These are phyloP conservation scores for Lucilia cuprina DNA, from an alignment of 1,140 invertebrate genomes.

Conservation along the genomic window DNA sequence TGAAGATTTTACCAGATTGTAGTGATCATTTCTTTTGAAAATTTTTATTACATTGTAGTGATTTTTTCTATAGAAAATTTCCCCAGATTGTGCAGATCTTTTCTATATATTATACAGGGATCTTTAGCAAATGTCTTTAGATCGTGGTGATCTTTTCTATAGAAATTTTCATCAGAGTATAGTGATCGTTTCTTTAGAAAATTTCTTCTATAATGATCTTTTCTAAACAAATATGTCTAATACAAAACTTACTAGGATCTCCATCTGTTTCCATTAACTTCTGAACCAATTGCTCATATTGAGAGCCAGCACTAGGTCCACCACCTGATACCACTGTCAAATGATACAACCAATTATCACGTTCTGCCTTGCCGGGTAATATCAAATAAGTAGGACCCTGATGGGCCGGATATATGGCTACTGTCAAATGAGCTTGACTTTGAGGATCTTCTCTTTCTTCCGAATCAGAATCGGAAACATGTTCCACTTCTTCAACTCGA, in stretches of 20 bases:
- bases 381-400: conserved; percentile 90
- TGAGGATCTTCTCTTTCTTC: conserved; percentile 82
- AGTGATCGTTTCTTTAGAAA: no score
- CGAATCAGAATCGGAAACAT: conserved; percentile 89
- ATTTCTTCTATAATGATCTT: no score
- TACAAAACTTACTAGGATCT: conserved; percentile 76
- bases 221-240: no score
- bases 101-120: no score
- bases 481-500: conserved; percentile 91
- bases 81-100: no score
- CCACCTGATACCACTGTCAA: conserved; percentile 92
- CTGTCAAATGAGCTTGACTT: conserved; percentile 76
- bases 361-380: conserved; percentile 86
- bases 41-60: no score
- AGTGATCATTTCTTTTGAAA: no score
- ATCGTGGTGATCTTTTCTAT: no score
- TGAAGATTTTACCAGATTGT: no score
- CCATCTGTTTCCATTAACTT: conserved; percentile 95
- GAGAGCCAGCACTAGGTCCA: conserved; percentile 87
- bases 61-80: no score
- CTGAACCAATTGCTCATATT: conserved; percentile 93
- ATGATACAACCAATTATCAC: conserved; percentile 94
- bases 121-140: no score
- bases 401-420: conserved; percentile 92
- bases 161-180: no score